Conservation (phyloP, 2,113 vertebrate genomes). For the Sciurus niger region DNA sequence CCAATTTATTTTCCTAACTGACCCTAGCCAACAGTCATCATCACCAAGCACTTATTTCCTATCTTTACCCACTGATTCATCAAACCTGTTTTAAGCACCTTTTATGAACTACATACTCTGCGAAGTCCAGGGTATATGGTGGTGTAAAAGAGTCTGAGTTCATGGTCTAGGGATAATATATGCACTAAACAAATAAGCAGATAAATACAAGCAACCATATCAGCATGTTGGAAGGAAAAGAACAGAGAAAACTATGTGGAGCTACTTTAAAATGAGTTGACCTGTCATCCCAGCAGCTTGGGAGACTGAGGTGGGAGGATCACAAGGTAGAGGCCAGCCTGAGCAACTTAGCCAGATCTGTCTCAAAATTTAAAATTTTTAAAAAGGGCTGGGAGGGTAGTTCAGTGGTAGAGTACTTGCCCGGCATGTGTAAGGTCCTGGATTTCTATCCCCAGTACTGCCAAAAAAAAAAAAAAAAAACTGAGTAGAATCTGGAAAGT, state of each 20-base stretch:
- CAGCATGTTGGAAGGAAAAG: background rate
- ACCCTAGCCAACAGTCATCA: background rate
- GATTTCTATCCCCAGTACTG: no score
- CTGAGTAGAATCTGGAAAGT: constrained; percentile 19
- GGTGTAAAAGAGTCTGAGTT: background rate
- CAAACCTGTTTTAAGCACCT: background rate
- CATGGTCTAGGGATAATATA: background rate
- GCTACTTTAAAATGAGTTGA: background rate
- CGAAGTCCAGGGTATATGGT: background rate
- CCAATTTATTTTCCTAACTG: background rate
- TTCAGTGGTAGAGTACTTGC: no score
- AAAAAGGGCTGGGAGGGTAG: no score
- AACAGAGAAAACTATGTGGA: background rate
- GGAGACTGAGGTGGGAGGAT: no score
- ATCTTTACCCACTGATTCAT: background rate
- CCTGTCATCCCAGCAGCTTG: no score
- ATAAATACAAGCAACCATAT: background rate
- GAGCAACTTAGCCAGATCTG: no score
- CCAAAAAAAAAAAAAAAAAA: background rate
- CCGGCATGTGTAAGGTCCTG: no score
- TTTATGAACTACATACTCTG: background rate
- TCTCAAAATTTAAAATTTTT: no score
- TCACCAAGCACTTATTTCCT: background rate
- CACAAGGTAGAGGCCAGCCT: no score
- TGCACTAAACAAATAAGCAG: background rate